Percentiles rank a stretch among this genome's conserved stretches.
Conservation (phyloP, 35 echinoderm and acorn worm species). For the Lytechinus pictus region DNA sequence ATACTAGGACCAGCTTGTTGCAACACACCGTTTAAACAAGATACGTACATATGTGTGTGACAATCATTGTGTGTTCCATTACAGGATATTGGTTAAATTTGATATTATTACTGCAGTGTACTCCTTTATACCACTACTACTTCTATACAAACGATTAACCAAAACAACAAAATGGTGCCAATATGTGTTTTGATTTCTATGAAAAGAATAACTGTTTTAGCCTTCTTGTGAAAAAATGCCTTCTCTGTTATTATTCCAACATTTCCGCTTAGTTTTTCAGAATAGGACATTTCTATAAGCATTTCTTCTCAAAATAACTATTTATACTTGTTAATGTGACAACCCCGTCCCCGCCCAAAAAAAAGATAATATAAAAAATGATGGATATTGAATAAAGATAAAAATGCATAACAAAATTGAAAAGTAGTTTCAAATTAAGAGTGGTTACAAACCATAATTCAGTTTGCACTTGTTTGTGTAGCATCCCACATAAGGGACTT, state of each 20-base stretch:
- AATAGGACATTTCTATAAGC: too few relatives aligned
- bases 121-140: background rate
- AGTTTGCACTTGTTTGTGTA: too few relatives aligned
- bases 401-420: too few relatives aligned
- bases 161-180: background rate
- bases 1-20: too few relatives aligned
- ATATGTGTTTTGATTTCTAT: background rate
- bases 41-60: background rate
- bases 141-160: background rate
- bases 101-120: background rate
- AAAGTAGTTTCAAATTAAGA: too few relatives aligned
- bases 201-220: background rate
- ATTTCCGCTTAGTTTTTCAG: background rate
- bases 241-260: background rate
- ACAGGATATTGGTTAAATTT: background rate
- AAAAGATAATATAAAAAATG: too few relatives aligned
- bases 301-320: too few relatives aligned
- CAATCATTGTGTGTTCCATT: background rate
- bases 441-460: too few relatives aligned
- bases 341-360: too few relatives aligned
- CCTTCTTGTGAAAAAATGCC: background rate
- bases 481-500: too few relatives aligned
- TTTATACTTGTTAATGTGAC: too few relatives aligned
- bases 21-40: background rate
- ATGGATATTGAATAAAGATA: too few relatives aligned